Conservation (phyloP, 1,140 invertebrate species). For the Penaeus japonicus region DNA sequence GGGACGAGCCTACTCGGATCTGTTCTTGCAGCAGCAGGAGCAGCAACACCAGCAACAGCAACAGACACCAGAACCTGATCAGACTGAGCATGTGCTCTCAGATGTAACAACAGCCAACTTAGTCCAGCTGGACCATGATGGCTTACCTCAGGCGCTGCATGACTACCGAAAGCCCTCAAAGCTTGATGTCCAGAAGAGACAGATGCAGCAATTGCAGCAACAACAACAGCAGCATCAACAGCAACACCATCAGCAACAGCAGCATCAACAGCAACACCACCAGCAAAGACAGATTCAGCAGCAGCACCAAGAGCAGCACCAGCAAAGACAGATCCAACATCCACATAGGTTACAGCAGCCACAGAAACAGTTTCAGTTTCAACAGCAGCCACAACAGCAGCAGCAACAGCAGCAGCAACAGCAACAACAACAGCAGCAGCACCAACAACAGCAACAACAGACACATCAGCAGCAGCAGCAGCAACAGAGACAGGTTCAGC, state of each 20-base stretch:
- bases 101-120: slow-evolving; percentile 39
- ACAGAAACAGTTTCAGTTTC: slow-evolving; percentile 38
- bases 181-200: slow-evolving; percentile 17
- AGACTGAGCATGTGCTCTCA: slow-evolving; percentile 35
- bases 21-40: slow-evolving; percentile 36
- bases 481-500: slow-evolving; percentile 7
- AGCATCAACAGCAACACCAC: slow-evolving; percentile 11
- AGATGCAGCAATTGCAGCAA: not conserved
- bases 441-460: slow-evolving; percentile 23
- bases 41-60: slow-evolving; percentile 30
- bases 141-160: slow-evolving; percentile 30
- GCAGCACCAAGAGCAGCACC: slow-evolving; percentile 23
- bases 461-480: slow-evolving; percentile 20
- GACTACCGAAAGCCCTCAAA: slow-evolving; percentile 45
- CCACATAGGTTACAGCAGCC: slow-evolving; percentile 27
- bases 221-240: slow-evolving; percentile 10
- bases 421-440: not conserved
- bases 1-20: slow-evolving; percentile 41
- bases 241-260: not conserved
- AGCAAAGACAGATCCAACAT: slow-evolving; percentile 21
- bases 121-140: slow-evolving; percentile 42
- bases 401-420: not conserved
- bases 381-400: slow-evolving; percentile 17
- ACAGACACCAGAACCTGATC: slow-evolving; percentile 16
- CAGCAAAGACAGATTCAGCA: slow-evolving; percentile 6